Evolutionary conservation across 2,113 vertebrate species (phyloP), one percentile per base, ranked within the genome.

Genomic region (Notiomystis cincta): DNA sequence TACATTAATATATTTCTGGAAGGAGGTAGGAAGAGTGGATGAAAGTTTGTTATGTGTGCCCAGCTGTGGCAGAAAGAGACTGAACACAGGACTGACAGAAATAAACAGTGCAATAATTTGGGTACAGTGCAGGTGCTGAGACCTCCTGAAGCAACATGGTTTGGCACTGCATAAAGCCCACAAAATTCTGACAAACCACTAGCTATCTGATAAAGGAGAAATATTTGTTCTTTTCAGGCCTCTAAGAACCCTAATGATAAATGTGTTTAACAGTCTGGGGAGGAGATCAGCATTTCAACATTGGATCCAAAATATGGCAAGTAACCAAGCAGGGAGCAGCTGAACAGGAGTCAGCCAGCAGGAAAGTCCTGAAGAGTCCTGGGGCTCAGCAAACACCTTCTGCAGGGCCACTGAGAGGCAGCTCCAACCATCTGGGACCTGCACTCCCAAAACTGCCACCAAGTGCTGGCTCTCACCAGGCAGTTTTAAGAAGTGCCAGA

Each of bases 351-450:
- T 23, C 62, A 78, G 33, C 15, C 45, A 50, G 37, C 31, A 61
- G 54, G 25, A 70, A 72, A 54, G 48, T 0, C 5, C 42, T 48
- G 40, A 31, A 17, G 27, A 44, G 58, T 6, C 0, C 0, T 4
- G 13, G 75, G 51, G 33, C 18, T 70, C 19, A 0, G 0, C 56
- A 22, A 53, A 35, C 24, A 58, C 30, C 31, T 78, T 62, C 23
- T 71, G 30, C 38, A 85, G 15, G 38, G 23, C 20, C 3, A 1
- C 18, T 17, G 16, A 65, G 31, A 72, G 38, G 31, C 3, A 3
- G 56, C 30, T 51, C 27, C 83, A 82, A 27, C 7, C 21, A 48
- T 3, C 38, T 62, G 35, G 30, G 20, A 58, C 18, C 44, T 48
- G 22, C 37, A 30, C 4, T 7, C 45, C 50, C 38, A 12, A 48